phyloP scores from a whole-genome alignment of 2,888 invertebrate species.

The Sturmia bella region DNA sequence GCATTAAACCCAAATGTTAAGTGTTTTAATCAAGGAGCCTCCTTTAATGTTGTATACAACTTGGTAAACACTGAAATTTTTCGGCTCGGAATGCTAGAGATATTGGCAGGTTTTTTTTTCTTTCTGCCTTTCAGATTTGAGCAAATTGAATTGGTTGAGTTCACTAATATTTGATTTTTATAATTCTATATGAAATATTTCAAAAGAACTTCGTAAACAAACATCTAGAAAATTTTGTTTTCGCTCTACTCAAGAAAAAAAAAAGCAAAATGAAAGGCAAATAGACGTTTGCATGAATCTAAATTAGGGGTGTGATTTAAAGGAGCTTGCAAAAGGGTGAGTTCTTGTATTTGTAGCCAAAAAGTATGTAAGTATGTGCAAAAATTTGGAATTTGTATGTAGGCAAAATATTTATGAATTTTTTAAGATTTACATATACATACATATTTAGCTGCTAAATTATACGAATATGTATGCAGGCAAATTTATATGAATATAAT shows the following conservation, averaged over 20 bases:
- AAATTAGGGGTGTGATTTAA: constrained; percentile 33
- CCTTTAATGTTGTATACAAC: no score
- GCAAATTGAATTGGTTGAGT: background rate
- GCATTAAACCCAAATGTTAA: no score
- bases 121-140: no score
- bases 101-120: no score
- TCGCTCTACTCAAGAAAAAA: constrained; percentile 7
- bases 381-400: constrained; percentile 34
- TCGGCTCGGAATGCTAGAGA: no score
- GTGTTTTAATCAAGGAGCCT: no score
- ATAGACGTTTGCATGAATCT: constrained; percentile 3
- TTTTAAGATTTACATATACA: no score
- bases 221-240: background rate
- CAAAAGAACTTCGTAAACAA: constrained; percentile 4
- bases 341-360: constrained; percentile 2
- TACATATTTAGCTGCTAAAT: no score
- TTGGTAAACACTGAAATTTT: no score
- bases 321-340: background rate
- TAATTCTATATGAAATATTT: background rate
- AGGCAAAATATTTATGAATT: background rate
- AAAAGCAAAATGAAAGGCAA: constrained; percentile 44
- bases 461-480: no score
- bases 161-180: constrained; percentile 9
- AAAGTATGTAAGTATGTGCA: background rate
- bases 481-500: no score